Base-by-base conservation (phyloP, 2,888 invertebrate species). In the Sphaerolaimus hirsutus region DNA sequence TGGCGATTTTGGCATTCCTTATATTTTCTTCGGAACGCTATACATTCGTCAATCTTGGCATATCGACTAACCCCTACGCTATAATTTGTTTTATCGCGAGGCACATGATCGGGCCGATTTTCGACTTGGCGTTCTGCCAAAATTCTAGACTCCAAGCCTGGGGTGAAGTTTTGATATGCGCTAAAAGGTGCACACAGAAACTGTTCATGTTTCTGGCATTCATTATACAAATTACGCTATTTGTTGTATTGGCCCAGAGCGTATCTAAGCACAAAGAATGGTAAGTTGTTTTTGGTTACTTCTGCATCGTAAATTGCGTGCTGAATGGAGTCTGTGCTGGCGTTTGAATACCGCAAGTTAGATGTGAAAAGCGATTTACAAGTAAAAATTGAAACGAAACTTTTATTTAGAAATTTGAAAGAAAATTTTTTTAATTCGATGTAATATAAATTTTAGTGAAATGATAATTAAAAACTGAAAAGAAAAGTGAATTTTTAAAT, bases 231-330 rank as follows among this genome's bases (percentile, higher is more conserved):
- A 29, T 60, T 22, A 48, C 51, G 10, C 55, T 57, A 27, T 56
- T 52, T 32, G 49, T 48, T n/a, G 26, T 59, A 29, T 52, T 58
- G 46, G 62, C 62, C 17, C 45, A 50, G 25, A 51, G 55, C 41
- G 56, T 59, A 17, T 54, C 56, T n/a, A 53, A 48, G 45, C 65
- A 64, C 50, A 64, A 65, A 49, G 65, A 65, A 48, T 65, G 65
- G 65, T 64, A n/a, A n/a, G n/a, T n/a, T n/a, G n/a, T n/a, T n/a
- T n/a, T n/a, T n/a, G n/a, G n/a, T n/a, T n/a, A n/a, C n/a, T n/a
- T n/a, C n/a, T n/a, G n/a, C n/a, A n/a, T n/a, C n/a, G n/a, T n/a
- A n/a, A n/a, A n/a, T n/a, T n/a, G n/a, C n/a, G n/a, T n/a, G n/a
- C n/a, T n/a, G n/a, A n/a, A n/a, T n/a, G n/a, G n/a, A n/a, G n/a